Evolutionary conservation across 2,113 vertebrate genomes (phyloP).

Genomic region (Helogale parvula): DNA sequence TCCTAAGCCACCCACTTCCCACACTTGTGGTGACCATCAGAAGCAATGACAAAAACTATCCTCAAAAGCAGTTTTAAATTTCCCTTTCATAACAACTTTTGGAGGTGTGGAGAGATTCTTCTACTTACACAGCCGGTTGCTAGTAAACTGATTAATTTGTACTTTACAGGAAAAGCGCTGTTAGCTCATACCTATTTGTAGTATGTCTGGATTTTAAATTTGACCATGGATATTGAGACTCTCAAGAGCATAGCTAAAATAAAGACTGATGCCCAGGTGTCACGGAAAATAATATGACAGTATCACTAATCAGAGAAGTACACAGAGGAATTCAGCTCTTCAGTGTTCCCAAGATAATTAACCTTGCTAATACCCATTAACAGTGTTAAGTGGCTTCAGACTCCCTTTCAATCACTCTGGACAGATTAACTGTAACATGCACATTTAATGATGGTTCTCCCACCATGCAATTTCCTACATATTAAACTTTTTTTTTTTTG

Average conservation of each 20-base stretch:
- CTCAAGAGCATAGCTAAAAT: slow-evolving; percentile 26
- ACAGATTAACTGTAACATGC: slow-evolving; percentile 80
- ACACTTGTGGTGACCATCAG: not conserved
- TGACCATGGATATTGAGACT: not conserved
- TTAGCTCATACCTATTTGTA: not conserved
- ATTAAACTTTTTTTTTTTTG: slow-evolving; percentile 69
- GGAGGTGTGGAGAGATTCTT: not conserved
- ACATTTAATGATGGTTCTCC: slow-evolving; percentile 77
- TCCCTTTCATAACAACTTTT: not conserved
- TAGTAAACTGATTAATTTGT: slow-evolving; percentile 4
- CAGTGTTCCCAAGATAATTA: slow-evolving; percentile 82
- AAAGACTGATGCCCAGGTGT: not conserved
- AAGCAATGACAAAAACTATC: slow-evolving; percentile 1
- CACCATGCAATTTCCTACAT: slow-evolving; percentile 70
- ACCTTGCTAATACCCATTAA: slow-evolving; percentile 78
- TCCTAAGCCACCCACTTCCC: not conserved
- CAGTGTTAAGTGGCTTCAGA: slow-evolving; percentile 73
- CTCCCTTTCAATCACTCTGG: slow-evolving; percentile 73
- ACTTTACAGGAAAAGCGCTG: not conserved
- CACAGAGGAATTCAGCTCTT: slow-evolving; percentile 70
- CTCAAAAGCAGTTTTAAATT: slow-evolving; percentile 51
- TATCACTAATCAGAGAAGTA: slow-evolving; percentile 36
- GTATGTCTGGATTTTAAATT: slow-evolving; percentile 40
- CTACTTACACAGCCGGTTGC: not conserved
- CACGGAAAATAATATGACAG: slow-evolving; percentile 19